Conservation (phyloP, 2,113 vertebrate species). For the Brachypteracias leptosomus region DNA sequence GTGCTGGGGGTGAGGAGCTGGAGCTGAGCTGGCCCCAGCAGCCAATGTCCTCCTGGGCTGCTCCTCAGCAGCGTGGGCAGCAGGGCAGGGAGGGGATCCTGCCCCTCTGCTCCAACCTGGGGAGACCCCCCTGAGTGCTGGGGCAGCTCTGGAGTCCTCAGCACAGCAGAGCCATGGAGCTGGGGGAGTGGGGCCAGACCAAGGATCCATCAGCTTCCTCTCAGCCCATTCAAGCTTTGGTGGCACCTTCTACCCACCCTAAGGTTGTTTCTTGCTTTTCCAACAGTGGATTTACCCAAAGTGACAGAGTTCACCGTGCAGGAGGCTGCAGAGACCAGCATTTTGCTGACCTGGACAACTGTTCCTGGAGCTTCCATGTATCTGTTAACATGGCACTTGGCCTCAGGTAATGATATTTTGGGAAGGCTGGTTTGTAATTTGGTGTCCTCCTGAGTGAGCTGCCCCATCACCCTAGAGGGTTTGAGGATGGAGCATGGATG, state of each 20-base stretch:
- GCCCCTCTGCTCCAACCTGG: no score
- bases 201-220: not conserved
- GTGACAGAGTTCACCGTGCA: slow-evolving; percentile 72
- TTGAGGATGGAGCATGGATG: not conserved
- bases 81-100: no score
- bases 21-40: no score
- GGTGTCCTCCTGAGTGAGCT: not conserved
- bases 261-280: not conserved
- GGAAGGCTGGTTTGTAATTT: not conserved
- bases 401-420: slow-evolving; percentile 74
- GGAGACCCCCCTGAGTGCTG: no score
- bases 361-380: slow-evolving; percentile 78
- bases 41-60: no score
- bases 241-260: not conserved
- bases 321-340: slow-evolving; percentile 72
- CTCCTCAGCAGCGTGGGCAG: no score
- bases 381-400: slow-evolving; percentile 77
- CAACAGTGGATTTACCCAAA: slow-evolving; percentile 81
- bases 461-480: not conserved
- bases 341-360: slow-evolving; percentile 78
- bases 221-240: accelerated
- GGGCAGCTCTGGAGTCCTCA: no score
- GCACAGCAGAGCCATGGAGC: no score
- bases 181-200: not conserved
- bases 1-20: no score